Base-by-base conservation (phyloP, 2,113 vertebrate species). In the Neodontobutis hainanensis region DNA sequence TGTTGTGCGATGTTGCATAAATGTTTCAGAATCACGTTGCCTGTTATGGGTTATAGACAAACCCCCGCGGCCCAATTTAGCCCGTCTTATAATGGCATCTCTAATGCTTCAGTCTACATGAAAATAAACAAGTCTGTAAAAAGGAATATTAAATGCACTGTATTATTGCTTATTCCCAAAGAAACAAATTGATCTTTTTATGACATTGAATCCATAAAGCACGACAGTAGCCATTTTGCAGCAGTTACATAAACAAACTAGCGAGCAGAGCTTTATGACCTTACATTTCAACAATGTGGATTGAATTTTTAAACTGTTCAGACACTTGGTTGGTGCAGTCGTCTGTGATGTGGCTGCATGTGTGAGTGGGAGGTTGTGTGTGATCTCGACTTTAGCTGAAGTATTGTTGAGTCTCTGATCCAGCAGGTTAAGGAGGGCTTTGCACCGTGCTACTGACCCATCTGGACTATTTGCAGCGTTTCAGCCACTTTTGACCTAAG, bases 91-190 rank as follows among this genome's bases (percentile, higher is more conserved):
- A 88, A 85, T 88, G 75, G 84, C 77, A 57, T 87, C 73, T 79
- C 71, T 83, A 84, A 87, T 84, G 82, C 75, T 77, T 56, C 66
- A 77, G 84, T 88, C 81, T 75, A 77, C 79, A 80, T 78, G 84
- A 82, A 88, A 88, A 88, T 87, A 87, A 87, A 87, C 80, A 87
- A 83, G 85, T 84, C 86, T 87, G 85, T 75, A 75, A 85, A 80
- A 81, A 81, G 56, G 81, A 82, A 75, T 83, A 85, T 81, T 90
- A 86, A 85, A 82, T 84, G 77, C 60, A 65, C n/a, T 62, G 19
- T 80, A 80, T 82, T 87, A 83, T 70, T 80, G 87, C 72, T 78
- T 84, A 84, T 85, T 80, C 78, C 74, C 69, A 65, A 76, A 71
- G 68, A 87, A 75, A 80, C 80, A 87, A 87, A 82, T 84, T 73